A percentile compares a stretch with the other conserved stretches of the same genome.
These are phyloP conservation scores for Galeopterus variegatus DNA, from an alignment of 2,113 vertebrate species.

Conservation along the genomic window DNA sequence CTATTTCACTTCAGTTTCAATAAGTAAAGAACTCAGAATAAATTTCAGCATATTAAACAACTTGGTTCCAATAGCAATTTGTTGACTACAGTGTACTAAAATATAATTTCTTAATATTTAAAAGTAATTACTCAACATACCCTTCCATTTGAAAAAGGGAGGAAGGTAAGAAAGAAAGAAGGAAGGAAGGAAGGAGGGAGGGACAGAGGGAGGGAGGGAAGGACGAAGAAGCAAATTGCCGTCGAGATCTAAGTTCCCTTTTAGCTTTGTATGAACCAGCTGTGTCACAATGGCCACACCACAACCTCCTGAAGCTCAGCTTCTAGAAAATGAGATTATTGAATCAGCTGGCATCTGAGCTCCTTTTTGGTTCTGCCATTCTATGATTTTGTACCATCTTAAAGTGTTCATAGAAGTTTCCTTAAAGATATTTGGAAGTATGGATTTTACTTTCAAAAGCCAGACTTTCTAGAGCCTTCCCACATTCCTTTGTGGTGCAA, in stretches of 20 bases:
- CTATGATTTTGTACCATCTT: neutral
- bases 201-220: no score
- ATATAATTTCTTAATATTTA: conserved; percentile 55
- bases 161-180: neutral
- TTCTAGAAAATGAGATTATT: neutral
- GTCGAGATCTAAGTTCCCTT: neutral
- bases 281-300: neutral
- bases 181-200: neutral
- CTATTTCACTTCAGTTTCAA: conserved; percentile 63
- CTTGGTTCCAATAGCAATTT: conserved; percentile 49
- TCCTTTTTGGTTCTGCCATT: neutral
- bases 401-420: neutral
- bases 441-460: neutral
- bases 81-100: conserved; percentile 44
- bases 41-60: conserved; percentile 72
- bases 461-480: conserved; percentile 1
- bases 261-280: neutral
- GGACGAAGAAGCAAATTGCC: neutral
- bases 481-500: neutral
- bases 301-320: neutral
- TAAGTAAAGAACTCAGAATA: conserved; percentile 72
- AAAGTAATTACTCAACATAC: neutral
- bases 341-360: neutral
- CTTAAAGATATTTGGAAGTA: neutral
- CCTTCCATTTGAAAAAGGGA: neutral